Evolutionary conservation across 2,888 invertebrate genomes (phyloP).

Genomic region (Ectobius pallidus): DNA sequence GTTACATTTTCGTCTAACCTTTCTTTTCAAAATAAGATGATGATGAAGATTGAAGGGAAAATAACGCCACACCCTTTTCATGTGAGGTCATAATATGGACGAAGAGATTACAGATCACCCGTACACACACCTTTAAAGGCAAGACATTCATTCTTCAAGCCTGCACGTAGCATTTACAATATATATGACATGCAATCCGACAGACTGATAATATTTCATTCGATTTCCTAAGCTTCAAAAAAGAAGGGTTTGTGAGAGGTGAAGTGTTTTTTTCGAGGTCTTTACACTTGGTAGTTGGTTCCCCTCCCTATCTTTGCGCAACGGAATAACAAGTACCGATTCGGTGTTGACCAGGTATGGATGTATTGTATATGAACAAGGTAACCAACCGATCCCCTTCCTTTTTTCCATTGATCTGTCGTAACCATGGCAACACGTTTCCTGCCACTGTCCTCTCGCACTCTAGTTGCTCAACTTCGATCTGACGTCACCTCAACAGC

Average conservation of each 20-base stretch:
- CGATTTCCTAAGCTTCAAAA: not conserved
- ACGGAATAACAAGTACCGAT: conserved; percentile 20
- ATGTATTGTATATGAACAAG: conserved; percentile 18
- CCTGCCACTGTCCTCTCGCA: conserved; percentile 18
- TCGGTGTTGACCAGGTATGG: conserved; percentile 16
- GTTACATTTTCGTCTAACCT: no score
- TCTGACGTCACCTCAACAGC: conserved; percentile 20
- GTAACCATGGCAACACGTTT: conserved; percentile 30
- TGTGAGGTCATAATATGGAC: no score
- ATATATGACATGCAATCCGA: not conserved
- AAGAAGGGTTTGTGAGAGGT: not conserved
- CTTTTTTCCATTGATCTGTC: conserved; percentile 32
- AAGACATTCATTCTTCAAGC: not conserved
- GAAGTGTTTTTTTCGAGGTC: not conserved
- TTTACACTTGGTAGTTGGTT: not conserved
- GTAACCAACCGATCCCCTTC: conserved; percentile 13
- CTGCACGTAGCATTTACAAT: not conserved
- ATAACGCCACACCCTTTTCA: not conserved
- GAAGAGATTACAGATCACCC: not conserved
- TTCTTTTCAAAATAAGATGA: not conserved
- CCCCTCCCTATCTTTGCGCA: not conserved
- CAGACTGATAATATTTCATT: not conserved
- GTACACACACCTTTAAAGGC: conserved; percentile 2
- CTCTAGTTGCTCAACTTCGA: conserved; percentile 12
- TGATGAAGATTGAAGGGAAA: not conserved